These are phyloP conservation scores for Thereva unica DNA, from an alignment of 2,888 invertebrate species.

Conservation along the genomic window DNA sequence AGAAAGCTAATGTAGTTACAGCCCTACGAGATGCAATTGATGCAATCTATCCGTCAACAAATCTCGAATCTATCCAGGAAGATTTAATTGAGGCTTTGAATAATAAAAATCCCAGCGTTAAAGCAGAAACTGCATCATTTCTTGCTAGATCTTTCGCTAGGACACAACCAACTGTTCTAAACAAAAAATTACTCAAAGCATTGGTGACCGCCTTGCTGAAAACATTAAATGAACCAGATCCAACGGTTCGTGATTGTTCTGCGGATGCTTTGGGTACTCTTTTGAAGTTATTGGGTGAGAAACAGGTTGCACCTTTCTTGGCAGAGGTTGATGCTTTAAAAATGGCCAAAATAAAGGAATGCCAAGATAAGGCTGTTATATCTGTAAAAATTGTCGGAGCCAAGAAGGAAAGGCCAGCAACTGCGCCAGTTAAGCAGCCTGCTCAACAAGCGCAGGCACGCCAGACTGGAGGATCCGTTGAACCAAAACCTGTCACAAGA, in stretches of 20 bases:
- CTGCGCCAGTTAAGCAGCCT: conserved; percentile 49
- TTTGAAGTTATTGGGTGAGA: conserved; percentile 92
- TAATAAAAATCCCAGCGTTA: conserved; percentile 89
- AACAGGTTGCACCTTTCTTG: conserved; percentile 81
- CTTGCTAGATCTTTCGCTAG: conserved; percentile 80
- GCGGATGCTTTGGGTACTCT: conserved; percentile 93
- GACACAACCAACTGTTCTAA: conserved; percentile 78
- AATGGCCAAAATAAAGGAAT: conserved; percentile 92
- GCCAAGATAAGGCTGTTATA: conserved; percentile 89
- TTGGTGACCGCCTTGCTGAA: conserved; percentile 79
- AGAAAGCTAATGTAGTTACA: conserved; percentile 86
- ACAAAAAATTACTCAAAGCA: conserved; percentile 87
- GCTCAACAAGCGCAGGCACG: conserved; percentile 50
- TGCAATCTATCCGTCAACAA: conserved; percentile 81
- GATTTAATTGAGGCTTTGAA: conserved; percentile 83
- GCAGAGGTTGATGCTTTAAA: conserved; percentile 89
- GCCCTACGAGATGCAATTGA: conserved; percentile 89
- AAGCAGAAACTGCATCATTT: conserved; percentile 84
- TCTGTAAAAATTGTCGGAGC: conserved; percentile 69
- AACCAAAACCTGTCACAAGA: conserved; percentile 52
- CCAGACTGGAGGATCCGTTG: conserved; percentile 51
- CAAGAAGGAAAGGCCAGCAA: conserved; percentile 61
- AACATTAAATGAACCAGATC: conserved; percentile 69
- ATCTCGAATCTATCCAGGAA: conserved; percentile 81
- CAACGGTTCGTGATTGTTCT: conserved; percentile 87